A percentile compares a stretch with the other conserved stretches of the same genome.
Conservation (phyloP, 2,113 vertebrate species). For the Phycodurus eques region DNA sequence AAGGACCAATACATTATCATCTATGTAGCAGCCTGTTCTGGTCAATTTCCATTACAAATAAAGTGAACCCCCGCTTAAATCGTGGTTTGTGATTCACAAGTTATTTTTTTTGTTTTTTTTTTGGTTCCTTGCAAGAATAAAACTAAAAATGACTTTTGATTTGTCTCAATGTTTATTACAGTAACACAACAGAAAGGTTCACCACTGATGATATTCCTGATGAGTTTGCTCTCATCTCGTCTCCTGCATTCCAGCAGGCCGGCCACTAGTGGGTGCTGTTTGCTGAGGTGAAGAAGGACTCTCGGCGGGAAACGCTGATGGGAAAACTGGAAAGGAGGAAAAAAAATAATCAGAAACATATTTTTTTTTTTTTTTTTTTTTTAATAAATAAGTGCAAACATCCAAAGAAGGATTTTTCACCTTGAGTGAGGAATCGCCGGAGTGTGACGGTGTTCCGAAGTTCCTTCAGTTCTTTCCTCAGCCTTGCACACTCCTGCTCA, state of each 20-base stretch:
- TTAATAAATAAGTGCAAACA: neutral
- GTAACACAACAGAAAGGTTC: constrained; percentile 1
- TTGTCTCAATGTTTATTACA: no score
- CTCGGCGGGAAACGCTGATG: constrained; percentile 19
- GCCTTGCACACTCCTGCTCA: constrained; percentile 62
- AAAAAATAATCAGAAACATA: neutral
- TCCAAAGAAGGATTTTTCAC: constrained; percentile 26
- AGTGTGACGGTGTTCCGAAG: constrained; percentile 59
- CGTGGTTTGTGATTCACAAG: no score
- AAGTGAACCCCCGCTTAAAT: no score
- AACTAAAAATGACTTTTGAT: neutral
- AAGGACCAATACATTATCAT: no score
- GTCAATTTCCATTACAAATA: no score
- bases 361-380: no score
- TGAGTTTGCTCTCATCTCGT: constrained; percentile 72
- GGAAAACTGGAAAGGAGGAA: constrained; percentile 27
- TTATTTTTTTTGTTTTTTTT: no score
- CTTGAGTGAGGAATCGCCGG: constrained; percentile 56
- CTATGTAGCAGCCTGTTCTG: no score
- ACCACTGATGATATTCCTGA: constrained; percentile 82
- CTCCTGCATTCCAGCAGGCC: constrained; percentile 75
- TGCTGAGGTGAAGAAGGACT: neutral
- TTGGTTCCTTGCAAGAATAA: neutral
- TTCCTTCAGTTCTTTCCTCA: constrained; percentile 71
- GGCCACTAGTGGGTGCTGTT: constrained; percentile 27